Conservation (phyloP, 1,140 invertebrate genomes). For the Drosophila repletoides region DNA sequence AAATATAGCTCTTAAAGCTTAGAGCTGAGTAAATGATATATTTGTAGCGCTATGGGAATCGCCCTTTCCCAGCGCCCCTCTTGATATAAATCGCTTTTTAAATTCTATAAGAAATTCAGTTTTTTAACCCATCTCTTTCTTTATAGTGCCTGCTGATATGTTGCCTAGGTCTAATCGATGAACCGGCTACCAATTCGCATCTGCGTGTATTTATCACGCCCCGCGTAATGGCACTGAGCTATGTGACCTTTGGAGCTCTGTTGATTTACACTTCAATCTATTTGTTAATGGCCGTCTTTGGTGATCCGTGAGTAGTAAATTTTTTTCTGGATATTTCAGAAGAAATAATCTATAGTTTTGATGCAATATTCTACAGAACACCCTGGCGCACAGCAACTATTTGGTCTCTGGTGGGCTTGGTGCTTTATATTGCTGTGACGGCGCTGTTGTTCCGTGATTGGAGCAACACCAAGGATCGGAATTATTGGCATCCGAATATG, state of each 20-base stretch:
- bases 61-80: too few species aligned
- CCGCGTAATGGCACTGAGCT: conserved; percentile 71
- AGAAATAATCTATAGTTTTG: background rate
- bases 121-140: too few species aligned
- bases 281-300: conserved; percentile 78
- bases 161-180: conserved; percentile 78
- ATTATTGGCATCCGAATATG: conserved; percentile 82
- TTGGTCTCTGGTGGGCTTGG: conserved; percentile 67
- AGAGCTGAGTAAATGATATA: too few species aligned
- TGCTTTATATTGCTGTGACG: conserved; percentile 67
- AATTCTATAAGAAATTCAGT: too few species aligned
- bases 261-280: conserved; percentile 74
- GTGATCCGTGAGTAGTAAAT: conserved; percentile 63
- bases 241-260: conserved; percentile 78
- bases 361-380: conserved; percentile 40
- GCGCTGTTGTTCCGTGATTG: conserved; percentile 75
- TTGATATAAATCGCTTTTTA: too few species aligned
- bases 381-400: conserved; percentile 73
- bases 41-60: too few species aligned
- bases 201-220: conserved; percentile 76
- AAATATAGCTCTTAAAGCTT: too few species aligned
- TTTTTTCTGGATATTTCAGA: background rate
- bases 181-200: conserved; percentile 76
- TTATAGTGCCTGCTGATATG: conserved; percentile 72
- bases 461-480: conserved; percentile 77